These are phyloP conservation scores for Hoplostethus atlanticus DNA, from an alignment of 2,797 vertebrate species.

Conservation along the genomic window DNA sequence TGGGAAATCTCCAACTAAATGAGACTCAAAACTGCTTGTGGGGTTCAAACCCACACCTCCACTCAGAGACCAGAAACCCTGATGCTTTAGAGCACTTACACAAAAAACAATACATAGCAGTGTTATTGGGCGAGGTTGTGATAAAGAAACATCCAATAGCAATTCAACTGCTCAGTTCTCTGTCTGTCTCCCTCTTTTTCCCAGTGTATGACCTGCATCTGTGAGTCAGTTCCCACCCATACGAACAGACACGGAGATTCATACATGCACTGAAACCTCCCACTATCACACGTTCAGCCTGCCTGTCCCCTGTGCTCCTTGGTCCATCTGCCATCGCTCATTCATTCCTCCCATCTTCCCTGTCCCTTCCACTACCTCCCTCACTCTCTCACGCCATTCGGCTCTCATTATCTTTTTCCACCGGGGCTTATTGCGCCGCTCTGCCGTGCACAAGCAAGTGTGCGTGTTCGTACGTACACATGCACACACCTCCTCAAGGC, in stretches of 20 bases:
- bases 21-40: too few species aligned
- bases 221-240: not conserved
- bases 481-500: constrained; percentile 26
- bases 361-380: not conserved
- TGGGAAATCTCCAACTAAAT: too few species aligned
- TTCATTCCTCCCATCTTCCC: constrained; percentile 6
- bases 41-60: too few species aligned
- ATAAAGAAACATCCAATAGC: not conserved
- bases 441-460: constrained; percentile 15
- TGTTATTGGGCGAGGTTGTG: constrained; percentile 11
- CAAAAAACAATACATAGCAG: constrained; percentile 12
- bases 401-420: constrained; percentile 14
- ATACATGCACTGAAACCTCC: not conserved
- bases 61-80: too few species aligned
- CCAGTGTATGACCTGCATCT: not conserved
- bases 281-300: not conserved
- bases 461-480: constrained; percentile 1
- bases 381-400: not conserved
- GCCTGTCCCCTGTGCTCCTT: constrained; percentile 1
- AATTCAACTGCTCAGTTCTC: constrained; percentile 4
- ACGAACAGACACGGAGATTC: constrained; percentile 23
- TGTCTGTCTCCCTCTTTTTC: not conserved
- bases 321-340: constrained; percentile 30
- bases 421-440: not conserved
- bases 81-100: too few species aligned